Conservation (phyloP, 2,888 invertebrate species). For the Drosophila buzzatii region DNA sequence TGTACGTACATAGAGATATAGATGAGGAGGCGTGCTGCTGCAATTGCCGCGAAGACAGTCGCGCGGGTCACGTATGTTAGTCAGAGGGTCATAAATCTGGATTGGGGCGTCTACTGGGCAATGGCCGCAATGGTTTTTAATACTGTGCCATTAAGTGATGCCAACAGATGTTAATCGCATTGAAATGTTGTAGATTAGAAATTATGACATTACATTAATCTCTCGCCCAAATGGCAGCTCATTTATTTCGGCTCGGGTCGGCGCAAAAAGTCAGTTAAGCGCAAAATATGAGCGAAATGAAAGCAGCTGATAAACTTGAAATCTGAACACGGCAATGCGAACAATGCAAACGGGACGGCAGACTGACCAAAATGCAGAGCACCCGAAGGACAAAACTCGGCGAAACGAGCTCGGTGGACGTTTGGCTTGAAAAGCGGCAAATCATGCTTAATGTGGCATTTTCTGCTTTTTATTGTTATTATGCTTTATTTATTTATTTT, state of each 20-base stretch:
- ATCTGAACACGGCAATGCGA: constrained; percentile 54
- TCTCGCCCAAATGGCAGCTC: constrained; percentile 49
- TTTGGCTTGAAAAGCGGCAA: constrained; percentile 73
- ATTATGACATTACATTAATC: constrained; percentile 79
- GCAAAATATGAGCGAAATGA: constrained; percentile 67
- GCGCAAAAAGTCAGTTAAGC: constrained; percentile 68
- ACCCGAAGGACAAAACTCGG: constrained; percentile 27
- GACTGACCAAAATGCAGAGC: constrained; percentile 42
- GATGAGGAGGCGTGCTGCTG: constrained; percentile 11
- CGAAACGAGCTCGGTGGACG: constrained; percentile 45
- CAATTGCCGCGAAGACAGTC: constrained; percentile 23
- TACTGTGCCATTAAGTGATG: constrained; percentile 69
- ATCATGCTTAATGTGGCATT: constrained; percentile 81
- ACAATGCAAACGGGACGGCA: constrained; percentile 11
- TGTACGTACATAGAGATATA: neutral
- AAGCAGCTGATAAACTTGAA: constrained; percentile 73
- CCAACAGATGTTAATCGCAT: constrained; percentile 76
- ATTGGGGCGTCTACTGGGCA: constrained; percentile 51
- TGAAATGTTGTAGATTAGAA: constrained; percentile 79
- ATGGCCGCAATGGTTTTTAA: constrained; percentile 35
- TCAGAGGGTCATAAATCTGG: constrained; percentile 40
- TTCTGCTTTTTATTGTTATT: constrained; percentile 68
- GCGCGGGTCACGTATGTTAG: constrained; percentile 46
- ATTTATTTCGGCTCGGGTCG: constrained; percentile 49
- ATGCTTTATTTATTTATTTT: constrained; percentile 59